Evolutionary conservation across 30 jellyfish, hydroid and myxozoan species (phyloP), one percentile per base, ranked within the genome.

Genomic region (Cassiopea andromeda): DNA sequence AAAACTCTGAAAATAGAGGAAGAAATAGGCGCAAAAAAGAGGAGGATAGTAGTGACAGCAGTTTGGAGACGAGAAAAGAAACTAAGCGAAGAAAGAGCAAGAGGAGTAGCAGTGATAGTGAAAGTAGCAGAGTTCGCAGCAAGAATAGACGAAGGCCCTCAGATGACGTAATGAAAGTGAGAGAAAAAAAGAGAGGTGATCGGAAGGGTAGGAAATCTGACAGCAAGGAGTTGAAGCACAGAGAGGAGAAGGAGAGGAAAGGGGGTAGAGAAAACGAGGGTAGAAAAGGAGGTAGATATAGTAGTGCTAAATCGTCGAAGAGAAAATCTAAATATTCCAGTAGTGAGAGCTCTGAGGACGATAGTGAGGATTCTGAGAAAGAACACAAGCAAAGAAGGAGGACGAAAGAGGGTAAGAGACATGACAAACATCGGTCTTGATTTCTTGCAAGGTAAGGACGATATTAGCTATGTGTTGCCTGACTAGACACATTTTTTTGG

Each of bases 351-450:
- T 69, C 92, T 13, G 85, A 84, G 2, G 92, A 72, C 4, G n/a
- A n/a, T 50, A 72, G 92, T 46, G 92, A 27, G 38, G 38, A 84
- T n/a, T 84, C 92, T 15, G 78, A 69, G 43, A 60, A 50, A 50
- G 77, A 50, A 47, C 1, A 44, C n/a, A 76, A 57, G 47, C 83
- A 60, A 78, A 86, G 27, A 44, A 43, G 68, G 44, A 86, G 67
- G 16, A 47, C 43, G 71, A 74, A 60, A 73, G 81, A 87, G 92
- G 98, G 95, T 87, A 87, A 87, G 94, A 81, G 83, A 84, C 93
- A 86, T n/a, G 75, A 78, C 70, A 92, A 84, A 54, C 93, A 77
- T 82, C 85, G 83, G 83, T 87, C 87, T 73, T 60, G 87, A 82
- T 90, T 92, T 64, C 46, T 46, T 46, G 81, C 97, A 45, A 90